Conservation (phyloP, 1,140 invertebrate genomes). For the Notospermus geniculatus region DNA sequence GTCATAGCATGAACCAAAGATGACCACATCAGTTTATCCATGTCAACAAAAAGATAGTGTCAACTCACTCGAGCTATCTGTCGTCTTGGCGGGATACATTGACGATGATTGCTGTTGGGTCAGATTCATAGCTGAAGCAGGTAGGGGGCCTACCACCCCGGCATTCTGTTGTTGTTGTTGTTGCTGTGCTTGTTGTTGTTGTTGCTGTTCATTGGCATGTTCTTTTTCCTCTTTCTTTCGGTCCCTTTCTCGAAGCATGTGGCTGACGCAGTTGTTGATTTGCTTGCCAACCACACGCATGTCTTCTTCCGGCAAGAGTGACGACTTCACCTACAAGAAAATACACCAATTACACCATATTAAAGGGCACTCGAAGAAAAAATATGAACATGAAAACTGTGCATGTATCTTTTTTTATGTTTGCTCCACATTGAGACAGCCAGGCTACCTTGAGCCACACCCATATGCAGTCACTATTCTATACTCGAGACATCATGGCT, state of each 20-base stretch:
- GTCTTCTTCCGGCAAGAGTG: conserved; percentile 62
- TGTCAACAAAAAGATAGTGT: neutral
- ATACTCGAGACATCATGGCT: too few relatives aligned
- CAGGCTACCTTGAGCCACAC: too few relatives aligned
- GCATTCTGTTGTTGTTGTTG: conserved; percentile 53
- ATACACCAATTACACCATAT: conserved; percentile 9
- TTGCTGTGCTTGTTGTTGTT: conserved; percentile 56
- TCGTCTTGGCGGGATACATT: neutral
- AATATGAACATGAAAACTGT: too few relatives aligned
- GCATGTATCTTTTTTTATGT: too few relatives aligned
- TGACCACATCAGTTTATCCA: neutral
- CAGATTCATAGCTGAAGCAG: neutral
- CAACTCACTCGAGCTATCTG: neutral
- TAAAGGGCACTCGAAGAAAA: too few relatives aligned
- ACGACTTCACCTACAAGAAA: conserved; percentile 45
- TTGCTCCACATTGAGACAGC: too few relatives aligned
- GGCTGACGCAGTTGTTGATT: conserved; percentile 68
- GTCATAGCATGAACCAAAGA: neutral
- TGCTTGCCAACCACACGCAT: conserved; percentile 83
- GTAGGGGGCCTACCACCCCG: conserved; percentile 44
- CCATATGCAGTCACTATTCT: neutral
- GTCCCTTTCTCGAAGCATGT: conserved; percentile 65
- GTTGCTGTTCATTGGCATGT: conserved; percentile 45
- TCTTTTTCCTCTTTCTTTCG: conserved; percentile 55
- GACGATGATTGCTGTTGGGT: neutral